Conservation (phyloP, 2,888 invertebrate genomes). For the Erebia aethiops region DNA sequence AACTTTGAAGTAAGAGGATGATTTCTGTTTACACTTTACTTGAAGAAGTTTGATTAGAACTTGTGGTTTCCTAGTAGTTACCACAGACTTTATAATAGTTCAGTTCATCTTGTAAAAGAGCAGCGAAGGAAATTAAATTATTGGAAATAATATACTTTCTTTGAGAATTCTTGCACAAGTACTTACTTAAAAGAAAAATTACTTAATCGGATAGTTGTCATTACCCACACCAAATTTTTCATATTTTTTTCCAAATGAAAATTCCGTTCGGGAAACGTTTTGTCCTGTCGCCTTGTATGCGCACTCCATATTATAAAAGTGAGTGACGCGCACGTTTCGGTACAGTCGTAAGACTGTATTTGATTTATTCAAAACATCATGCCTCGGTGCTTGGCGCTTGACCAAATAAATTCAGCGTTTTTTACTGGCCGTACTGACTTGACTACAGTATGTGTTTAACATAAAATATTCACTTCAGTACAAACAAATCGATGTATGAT, state of each 20-base stretch:
- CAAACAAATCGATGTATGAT: slow-evolving; percentile 17
- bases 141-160: no score
- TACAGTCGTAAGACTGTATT: neutral
- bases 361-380: neutral
- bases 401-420: slow-evolving; percentile 43
- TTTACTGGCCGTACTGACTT: neutral
- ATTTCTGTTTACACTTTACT: slow-evolving; percentile 1
- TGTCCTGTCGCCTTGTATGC: no score
- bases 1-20: neutral
- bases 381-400: slow-evolving; percentile 43
- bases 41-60: neutral
- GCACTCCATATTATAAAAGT: no score
- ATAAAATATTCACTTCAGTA: slow-evolving; percentile 11
- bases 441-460: slow-evolving; percentile 14
- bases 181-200: no score
- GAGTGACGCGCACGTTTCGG: neutral
- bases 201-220: no score
- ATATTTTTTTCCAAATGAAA: no score
- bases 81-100: no score
- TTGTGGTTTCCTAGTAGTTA: neutral
- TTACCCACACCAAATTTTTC: no score
- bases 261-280: no score
- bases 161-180: no score
- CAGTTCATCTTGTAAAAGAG: neutral
- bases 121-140: no score